A percentile compares a stretch with the other conserved stretches of the same genome.
Evolutionary conservation across 2,888 invertebrate species (phyloP).

Genomic region (Dioctria rufipes): DNA sequence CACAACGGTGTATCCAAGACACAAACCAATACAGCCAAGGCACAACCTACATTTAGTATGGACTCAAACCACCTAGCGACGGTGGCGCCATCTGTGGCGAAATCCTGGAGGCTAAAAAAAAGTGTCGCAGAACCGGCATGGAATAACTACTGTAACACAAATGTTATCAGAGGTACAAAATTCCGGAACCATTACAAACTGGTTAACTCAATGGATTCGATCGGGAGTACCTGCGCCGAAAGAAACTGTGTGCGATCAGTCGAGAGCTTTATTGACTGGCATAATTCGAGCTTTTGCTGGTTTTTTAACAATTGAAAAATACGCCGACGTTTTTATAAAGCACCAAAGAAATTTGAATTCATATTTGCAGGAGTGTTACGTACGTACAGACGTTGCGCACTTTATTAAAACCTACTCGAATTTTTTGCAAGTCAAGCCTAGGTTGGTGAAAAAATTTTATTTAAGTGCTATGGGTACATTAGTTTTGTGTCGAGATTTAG

Average conservation of each 20-base stretch:
- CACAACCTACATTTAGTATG: no score
- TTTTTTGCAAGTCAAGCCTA: background rate
- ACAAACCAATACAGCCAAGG: no score
- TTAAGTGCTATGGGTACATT: conserved; percentile 6
- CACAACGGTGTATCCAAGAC: no score
- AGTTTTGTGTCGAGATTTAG: conserved; percentile 14
- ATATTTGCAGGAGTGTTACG: conserved; percentile 19
- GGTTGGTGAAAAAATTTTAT: conserved; percentile 27
- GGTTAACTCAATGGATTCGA: conserved; percentile 42
- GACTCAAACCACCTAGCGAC: no score
- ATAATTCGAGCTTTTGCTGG: conserved; percentile 6
- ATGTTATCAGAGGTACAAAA: conserved; percentile 15
- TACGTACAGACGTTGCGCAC: conserved; percentile 38
- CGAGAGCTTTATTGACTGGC: conserved; percentile 31
- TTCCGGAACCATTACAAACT: background rate
- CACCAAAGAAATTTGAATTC: background rate
- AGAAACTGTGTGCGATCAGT: conserved; percentile 28
- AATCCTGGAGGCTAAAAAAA: no score
- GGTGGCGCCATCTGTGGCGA: no score
- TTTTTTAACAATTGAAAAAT: conserved; percentile 8
- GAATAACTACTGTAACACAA: conserved; percentile 1
- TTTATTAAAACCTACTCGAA: conserved; percentile 39
- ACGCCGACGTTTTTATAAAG: background rate
- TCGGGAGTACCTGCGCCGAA: conserved; percentile 33
- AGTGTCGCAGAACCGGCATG: no score